Evolutionary conservation across 2,888 invertebrate species (phyloP).

Genomic region (Trichopria drosophilae): DNA sequence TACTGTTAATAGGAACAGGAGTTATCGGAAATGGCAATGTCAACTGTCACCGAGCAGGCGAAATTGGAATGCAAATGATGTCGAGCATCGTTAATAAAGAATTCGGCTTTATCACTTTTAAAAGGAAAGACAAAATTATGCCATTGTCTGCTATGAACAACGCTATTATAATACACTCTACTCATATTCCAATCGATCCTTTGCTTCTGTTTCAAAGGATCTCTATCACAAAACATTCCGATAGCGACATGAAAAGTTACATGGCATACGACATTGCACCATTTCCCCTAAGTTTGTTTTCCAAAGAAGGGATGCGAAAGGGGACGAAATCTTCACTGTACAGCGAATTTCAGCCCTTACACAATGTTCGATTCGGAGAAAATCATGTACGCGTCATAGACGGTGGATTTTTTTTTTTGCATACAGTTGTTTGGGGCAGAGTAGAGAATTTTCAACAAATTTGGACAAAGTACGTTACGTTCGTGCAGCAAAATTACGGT

Average conservation of each 20-base stretch:
- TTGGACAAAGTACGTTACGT: slow-evolving; percentile 35
- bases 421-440: neutral
- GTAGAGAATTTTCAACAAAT: neutral
- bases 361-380: neutral
- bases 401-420: slow-evolving; percentile 39
- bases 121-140: slow-evolving; percentile 25
- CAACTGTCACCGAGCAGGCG: slow-evolving; percentile 35
- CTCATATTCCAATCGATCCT: neutral
- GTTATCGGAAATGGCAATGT: slow-evolving; percentile 39
- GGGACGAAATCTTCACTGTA: slow-evolving; percentile 5
- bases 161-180: neutral
- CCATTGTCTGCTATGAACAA: neutral
- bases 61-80: slow-evolving; percentile 38
- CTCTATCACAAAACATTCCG: neutral
- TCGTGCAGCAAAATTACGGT: slow-evolving; percentile 17
- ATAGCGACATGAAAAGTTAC: neutral
- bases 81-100: slow-evolving; percentile 43
- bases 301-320: slow-evolving; percentile 12
- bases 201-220: slow-evolving; percentile 8
- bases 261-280: neutral
- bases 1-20: slow-evolving; percentile 38
- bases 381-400: slow-evolving; percentile 33
- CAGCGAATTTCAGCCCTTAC: neutral
- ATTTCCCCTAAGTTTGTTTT: slow-evolving; percentile 3
- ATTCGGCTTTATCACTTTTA: too few species aligned